Base-by-base conservation (phyloP, 2,888 invertebrate genomes). In the Acrobasis consociella region DNA sequence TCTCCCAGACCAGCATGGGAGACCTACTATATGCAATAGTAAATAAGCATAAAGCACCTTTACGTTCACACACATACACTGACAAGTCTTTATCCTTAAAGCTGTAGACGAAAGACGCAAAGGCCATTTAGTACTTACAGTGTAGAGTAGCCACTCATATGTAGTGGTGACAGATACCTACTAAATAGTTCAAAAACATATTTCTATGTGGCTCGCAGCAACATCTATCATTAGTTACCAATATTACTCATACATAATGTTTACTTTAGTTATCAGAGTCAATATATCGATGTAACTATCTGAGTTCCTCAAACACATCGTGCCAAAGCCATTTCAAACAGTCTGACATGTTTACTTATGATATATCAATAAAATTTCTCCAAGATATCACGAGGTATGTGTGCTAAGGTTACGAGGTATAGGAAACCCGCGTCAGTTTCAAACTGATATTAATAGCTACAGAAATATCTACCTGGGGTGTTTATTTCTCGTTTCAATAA, bases 321-420 rank as follows among this genome's bases (percentile, higher is more conserved):
- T 13, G 38, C 53, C 9, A 15, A 55, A 55, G 55, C 39, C 9
- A 39, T 39, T n/a, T n/a, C n/a, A n/a, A 46, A 37, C 38, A 38
- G 13, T 38, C 16, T 55, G 39, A 55, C 39, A 55, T 55, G 55
- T 55, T 55, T 38, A 55, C 55, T n/a, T 5, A 37, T 39, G 39
- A 38, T 16, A 55, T 39, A 55, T 16, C 53, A 55, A 55, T 55
- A 55, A 55, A 52, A 39, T 55, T 55, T 55, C 39, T 55, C 39
- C 37, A 38, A 38, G 1, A 52, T 7, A 52, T 52, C 15, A 46
- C 13, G 52, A 22, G 13, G 1, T 11, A 52, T 11, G 13, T 58
- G 37, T 46, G 58, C n/a, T 31, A 49, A 13, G 22, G 31, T 49
- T n/a, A 46, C 46, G 11, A 17, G 13, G 56, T 16, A 5, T 17